Conservation (phyloP, 92 coral and sea anemone species). For the Bergia puertoricense region DNA sequence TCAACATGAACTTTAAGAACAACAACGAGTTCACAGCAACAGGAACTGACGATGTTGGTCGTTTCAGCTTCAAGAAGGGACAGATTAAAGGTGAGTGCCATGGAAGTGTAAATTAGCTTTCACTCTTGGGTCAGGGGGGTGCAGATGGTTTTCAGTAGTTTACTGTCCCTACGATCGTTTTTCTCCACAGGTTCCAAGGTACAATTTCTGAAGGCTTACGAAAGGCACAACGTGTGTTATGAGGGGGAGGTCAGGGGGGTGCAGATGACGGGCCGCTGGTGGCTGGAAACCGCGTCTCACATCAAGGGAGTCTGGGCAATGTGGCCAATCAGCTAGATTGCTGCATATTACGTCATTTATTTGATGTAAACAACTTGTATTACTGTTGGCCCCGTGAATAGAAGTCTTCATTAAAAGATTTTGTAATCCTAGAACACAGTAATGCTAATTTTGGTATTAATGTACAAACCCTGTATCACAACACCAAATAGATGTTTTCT, state of each 20-base stretch:
- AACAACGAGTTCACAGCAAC: conserved; percentile 43
- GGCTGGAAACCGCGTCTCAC: background rate
- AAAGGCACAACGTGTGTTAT: conserved; percentile 40
- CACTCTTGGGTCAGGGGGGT: conserved; percentile 26
- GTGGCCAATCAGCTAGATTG: conserved; percentile 49
- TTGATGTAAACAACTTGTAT: background rate
- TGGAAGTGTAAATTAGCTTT: background rate
- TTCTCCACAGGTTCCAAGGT: conserved; percentile 33
- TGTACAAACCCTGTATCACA: background rate
- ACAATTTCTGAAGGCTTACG: conserved; percentile 43
- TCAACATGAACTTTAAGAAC: conserved; percentile 41
- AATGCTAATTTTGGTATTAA: background rate
- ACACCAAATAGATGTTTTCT: background rate
- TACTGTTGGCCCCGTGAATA: background rate
- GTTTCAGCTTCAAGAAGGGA: conserved; percentile 45
- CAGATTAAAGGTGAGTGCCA: conserved; percentile 21
- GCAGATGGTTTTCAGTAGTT: conserved; percentile 37
- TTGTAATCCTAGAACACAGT: too few relatives aligned
- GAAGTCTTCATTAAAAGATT: too few relatives aligned
- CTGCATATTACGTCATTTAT: background rate
- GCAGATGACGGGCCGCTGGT: conserved; percentile 59
- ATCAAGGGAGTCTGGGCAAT: conserved; percentile 57
- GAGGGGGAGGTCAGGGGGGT: conserved; percentile 54
- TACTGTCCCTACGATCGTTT: background rate
- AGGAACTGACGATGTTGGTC: conserved; percentile 48